These are phyloP conservation scores for Mus spicilegus DNA, from an alignment of 2,113 vertebrate genomes.

Conservation along the genomic window DNA sequence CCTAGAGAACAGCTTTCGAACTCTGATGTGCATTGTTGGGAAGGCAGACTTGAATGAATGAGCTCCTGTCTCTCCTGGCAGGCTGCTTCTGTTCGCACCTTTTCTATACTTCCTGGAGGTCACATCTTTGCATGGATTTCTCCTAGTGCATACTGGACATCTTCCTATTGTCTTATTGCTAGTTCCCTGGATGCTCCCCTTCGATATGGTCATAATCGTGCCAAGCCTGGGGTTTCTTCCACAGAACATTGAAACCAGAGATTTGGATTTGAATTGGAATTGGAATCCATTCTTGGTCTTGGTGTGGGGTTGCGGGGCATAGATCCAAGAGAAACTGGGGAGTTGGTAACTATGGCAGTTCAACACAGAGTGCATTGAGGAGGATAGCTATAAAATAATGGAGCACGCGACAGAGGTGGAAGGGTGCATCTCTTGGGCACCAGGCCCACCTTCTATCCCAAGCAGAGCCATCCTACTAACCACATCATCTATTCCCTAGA, in stretches of 20 bases:
- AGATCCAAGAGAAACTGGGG: not conserved
- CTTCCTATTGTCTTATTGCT: not conserved
- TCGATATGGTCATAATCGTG: not conserved
- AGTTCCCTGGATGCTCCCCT: not conserved
- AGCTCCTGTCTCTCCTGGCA: not conserved
- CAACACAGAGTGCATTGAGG: not conserved
- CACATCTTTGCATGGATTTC: not conserved
- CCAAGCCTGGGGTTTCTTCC: not conserved
- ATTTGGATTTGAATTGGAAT: not conserved
- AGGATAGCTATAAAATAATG: not conserved
- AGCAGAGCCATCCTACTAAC: not conserved
- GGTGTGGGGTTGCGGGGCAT: not conserved
- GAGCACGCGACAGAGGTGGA: not conserved
- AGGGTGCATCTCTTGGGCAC: not conserved
- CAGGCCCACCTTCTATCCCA: not conserved
- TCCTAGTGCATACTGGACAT: not conserved
- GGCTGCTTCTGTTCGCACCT: not conserved
- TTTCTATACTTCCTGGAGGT: not conserved
- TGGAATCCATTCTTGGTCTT: not conserved
- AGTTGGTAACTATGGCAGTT: not conserved
- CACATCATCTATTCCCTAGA: not conserved
- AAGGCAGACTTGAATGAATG: not conserved
- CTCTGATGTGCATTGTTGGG: not conserved
- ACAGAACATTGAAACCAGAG: not conserved
- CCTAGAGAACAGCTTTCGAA: not conserved